A percentile compares a stretch with the other conserved stretches of the same genome.
Conservation (phyloP, 1,140 invertebrate species). For the Neodiprion fabricii region DNA sequence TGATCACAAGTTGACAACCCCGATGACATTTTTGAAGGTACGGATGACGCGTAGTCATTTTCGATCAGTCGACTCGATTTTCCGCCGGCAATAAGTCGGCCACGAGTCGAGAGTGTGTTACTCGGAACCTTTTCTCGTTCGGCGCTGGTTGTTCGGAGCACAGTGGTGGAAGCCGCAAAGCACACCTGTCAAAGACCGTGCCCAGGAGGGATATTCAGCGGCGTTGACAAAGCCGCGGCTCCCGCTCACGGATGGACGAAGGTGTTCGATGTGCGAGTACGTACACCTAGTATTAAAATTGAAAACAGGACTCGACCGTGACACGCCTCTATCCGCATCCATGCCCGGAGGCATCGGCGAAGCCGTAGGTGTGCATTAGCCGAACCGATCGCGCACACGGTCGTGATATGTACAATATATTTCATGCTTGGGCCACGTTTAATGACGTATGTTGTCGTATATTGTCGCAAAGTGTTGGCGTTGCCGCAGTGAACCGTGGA, state of each 20-base stretch:
- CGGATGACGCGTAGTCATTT: too few species aligned
- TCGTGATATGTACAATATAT: not conserved
- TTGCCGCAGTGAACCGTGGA: not conserved
- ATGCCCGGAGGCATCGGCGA: not conserved
- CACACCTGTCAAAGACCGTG: not conserved
- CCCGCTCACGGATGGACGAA: too few species aligned
- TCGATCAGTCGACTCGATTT: too few species aligned
- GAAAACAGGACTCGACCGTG: constrained; percentile 3
- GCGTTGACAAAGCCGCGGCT: too few species aligned
- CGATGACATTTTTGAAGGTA: too few species aligned
- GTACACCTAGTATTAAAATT: not conserved
- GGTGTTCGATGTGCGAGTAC: not conserved
- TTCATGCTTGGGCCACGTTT: not conserved
- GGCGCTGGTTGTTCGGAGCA: too few species aligned
- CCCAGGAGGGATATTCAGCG: too few species aligned
- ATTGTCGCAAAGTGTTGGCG: constrained; percentile 6
- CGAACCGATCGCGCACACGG: not conserved
- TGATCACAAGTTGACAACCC: too few species aligned
- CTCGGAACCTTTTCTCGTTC: too few species aligned
- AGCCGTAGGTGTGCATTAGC: not conserved
- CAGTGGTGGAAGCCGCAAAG: not conserved
- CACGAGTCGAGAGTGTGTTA: too few species aligned
- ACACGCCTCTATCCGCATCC: constrained; percentile 4
- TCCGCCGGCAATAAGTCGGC: too few species aligned
- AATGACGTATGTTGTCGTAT: constrained; percentile 4